Evolutionary conservation across 1,140 invertebrate species (phyloP).

Genomic region (Helicoverpa armigera): DNA sequence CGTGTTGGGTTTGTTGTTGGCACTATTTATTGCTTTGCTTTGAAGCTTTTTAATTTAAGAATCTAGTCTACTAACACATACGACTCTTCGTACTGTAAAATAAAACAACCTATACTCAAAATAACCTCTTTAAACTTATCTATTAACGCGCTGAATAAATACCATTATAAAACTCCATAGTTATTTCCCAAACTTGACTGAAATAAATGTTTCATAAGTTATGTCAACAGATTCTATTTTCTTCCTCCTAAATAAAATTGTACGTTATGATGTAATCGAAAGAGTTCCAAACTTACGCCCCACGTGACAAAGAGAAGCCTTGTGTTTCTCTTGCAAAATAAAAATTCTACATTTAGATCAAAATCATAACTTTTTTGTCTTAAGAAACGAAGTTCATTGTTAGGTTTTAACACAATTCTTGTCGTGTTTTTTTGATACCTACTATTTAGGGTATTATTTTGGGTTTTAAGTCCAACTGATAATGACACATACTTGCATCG

Average conservation of each 20-base stretch:
- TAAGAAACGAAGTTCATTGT: background rate
- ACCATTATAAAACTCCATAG: too few species aligned
- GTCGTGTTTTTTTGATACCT: too few species aligned
- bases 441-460: too few species aligned
- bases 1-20: background rate
- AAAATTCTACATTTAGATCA: slow-evolving; percentile 22
- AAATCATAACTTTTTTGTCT: background rate
- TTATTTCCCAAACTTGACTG: background rate
- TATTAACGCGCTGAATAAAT: too few species aligned
- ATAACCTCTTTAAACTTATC: too few species aligned
- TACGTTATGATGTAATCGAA: slow-evolving; percentile 15
- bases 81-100: too few species aligned
- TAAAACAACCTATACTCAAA: too few species aligned
- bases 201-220: slow-evolving; percentile 27
- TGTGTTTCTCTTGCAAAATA: background rate
- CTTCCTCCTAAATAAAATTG: background rate
- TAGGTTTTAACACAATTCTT: background rate
- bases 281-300: background rate
- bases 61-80: too few species aligned
- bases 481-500: too few species aligned
- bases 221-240: slow-evolving; percentile 13
- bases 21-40: background rate
- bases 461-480: too few species aligned
- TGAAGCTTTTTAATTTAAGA: background rate
- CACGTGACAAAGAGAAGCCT: slow-evolving; percentile 14